Conservation (phyloP, 2,113 vertebrate species). For the Cavia porcellus region DNA sequence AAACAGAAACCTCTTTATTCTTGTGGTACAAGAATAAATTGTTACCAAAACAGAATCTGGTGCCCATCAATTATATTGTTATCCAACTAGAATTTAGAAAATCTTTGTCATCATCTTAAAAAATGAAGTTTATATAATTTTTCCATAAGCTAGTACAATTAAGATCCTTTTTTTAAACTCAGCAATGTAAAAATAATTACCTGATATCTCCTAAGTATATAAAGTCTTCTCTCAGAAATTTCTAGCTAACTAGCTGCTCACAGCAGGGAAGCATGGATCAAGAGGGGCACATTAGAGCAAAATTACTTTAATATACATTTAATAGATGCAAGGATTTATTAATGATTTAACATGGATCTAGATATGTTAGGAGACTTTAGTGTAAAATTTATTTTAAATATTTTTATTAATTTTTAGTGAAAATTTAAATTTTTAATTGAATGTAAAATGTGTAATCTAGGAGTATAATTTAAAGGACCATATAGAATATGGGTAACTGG, state of each 20-base stretch:
- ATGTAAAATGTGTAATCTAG: neutral
- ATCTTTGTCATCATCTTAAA: conserved; percentile 44
- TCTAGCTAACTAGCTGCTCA: neutral
- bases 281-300: neutral
- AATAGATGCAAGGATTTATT: neutral
- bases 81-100: conserved; percentile 71
- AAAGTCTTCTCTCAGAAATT: neutral
- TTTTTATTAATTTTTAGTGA: neutral
- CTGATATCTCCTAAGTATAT: neutral
- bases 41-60: conserved; percentile 74
- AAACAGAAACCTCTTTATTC: conserved; percentile 71
- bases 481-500: neutral
- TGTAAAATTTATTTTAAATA: neutral
- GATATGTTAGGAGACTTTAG: neutral
- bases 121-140: conserved; percentile 55
- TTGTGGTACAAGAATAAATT: conserved; percentile 76
- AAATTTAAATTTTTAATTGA: neutral
- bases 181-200: neutral
- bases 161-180: conserved; percentile 40
- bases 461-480: neutral
- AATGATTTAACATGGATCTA: neutral
- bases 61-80: conserved; percentile 62
- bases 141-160: conserved; percentile 62
- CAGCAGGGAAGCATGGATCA: neutral
- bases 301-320: neutral